Evolutionary conservation across 2,113 vertebrate species (phyloP).

Genomic region (Arvicanthis niloticus): DNA sequence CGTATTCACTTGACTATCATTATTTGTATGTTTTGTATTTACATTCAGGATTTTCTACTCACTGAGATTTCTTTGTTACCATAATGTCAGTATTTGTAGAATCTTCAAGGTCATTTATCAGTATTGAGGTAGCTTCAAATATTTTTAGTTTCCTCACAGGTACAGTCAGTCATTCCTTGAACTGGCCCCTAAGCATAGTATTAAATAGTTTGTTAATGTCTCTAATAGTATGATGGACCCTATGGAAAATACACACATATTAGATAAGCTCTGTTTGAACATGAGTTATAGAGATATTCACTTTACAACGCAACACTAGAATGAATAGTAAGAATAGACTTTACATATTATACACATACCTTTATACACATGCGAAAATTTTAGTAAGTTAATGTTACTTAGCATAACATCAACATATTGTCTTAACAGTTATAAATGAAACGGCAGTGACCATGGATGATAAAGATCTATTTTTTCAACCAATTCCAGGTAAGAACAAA

Average conservation of each 20-base stretch:
- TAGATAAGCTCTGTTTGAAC: neutral
- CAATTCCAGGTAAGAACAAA: constrained; percentile 80
- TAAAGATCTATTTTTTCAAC: constrained; percentile 58
- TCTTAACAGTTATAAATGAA: constrained; percentile 75
- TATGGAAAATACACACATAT: neutral
- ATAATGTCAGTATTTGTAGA: neutral
- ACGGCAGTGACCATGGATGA: neutral
- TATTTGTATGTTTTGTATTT: constrained; percentile 52
- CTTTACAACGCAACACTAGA: neutral
- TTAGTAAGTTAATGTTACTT: constrained; percentile 40
- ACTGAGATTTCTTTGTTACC: constrained; percentile 6
- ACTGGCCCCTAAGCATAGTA: neutral
- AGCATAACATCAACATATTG: constrained; percentile 54
- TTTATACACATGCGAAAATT: neutral
- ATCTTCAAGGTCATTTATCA: neutral
- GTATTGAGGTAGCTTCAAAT: neutral
- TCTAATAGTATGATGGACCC: neutral
- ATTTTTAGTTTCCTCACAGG: neutral
- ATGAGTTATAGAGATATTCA: neutral
- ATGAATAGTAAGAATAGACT: neutral
- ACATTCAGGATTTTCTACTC: neutral
- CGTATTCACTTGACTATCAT: neutral
- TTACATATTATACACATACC: neutral
- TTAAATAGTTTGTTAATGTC: neutral
- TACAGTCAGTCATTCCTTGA: neutral